Percentiles rank a stretch among this genome's conserved stretches.
Evolutionary conservation across 1,140 invertebrate genomes (phyloP).

Genomic region (Rhyzopertha dominica): DNA sequence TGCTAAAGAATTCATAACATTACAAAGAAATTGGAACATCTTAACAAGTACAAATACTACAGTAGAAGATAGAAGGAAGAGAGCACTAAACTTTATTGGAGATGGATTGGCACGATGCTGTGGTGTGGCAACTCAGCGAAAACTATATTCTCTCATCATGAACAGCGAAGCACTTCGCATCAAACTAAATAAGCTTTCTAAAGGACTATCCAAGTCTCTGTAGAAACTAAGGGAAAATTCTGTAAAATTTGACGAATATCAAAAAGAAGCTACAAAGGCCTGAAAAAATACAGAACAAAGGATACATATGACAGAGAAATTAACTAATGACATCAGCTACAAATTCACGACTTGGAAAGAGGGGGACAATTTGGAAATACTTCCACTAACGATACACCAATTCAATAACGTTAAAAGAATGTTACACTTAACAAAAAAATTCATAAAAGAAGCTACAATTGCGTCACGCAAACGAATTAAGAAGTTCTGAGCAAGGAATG

Average conservation of each 20-base stretch:
- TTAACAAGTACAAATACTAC: neutral
- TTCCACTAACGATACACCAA: too few relatives aligned
- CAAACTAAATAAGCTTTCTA: neutral
- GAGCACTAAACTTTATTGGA: conserved; percentile 14
- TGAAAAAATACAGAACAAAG: conserved; percentile 7
- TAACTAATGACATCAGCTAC: neutral
- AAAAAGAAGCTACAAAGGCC: conserved; percentile 2
- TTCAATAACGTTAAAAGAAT: too few relatives aligned
- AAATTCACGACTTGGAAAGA: too few relatives aligned
- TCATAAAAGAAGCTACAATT: too few relatives aligned
- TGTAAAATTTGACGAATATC: conserved; percentile 9
- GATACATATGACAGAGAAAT: neutral
- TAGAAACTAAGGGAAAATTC: conserved; percentile 3
- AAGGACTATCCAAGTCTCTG: conserved; percentile 6
- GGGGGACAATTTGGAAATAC: too few relatives aligned
- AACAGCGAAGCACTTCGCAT: conserved; percentile 4
- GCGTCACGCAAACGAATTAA: too few relatives aligned
- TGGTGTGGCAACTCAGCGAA: conserved; percentile 15
- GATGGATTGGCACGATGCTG: conserved; percentile 16
- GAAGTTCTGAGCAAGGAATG: neutral
- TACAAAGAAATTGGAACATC: conserved; percentile 5
- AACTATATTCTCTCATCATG: conserved; percentile 8
- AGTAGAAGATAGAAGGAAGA: too few relatives aligned
- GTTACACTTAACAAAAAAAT: too few relatives aligned
- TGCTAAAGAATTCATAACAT: too few relatives aligned